Base-by-base conservation (phyloP, 2,113 vertebrate genomes). In the Brachypodius melanocephalos region DNA sequence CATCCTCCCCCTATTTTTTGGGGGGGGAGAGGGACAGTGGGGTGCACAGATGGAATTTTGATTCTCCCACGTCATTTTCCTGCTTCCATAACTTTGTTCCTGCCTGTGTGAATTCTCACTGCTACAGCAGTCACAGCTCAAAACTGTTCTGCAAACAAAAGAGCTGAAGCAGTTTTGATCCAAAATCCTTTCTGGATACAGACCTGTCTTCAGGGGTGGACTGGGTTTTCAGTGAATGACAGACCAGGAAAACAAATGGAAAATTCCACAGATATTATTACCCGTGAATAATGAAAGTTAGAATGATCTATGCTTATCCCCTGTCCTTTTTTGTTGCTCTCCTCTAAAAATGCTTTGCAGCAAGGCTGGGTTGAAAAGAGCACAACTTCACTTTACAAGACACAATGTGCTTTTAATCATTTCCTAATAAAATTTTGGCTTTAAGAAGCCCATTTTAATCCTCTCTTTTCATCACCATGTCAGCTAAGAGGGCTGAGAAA, bases 1-100 rank as follows among this genome's bases (percentile, higher is more conserved):
- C n/a, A 54, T 38, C 40, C 9, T 49, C 5, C 6, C 2, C 6
- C 4, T 29, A 16, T 3, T 18, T 45, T 22, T 59, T 5, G 18
- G 4, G 2, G 2, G 1, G 1, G 1, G 0, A 3, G 8, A 3
- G 10, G 14, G 11, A 7, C 38, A 62, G 10, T 6, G 8, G 3
- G 12, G 5, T 17, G 5, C 7, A 43, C 6, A 75, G 29, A 49
- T 9, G 42, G 12, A 63, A 43, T 24, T 76, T 49, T 62, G 22
- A 46, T 76, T 88, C 54, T 80, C 16, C 29, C 16, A 19, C 2
- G 1, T 34, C 10, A 28, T 55, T 69, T 29, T 5, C 20, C 38
- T 43, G 17, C 38, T 73, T 90, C 21, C 46, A 7, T 17, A 40
- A 54, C 26, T 68, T 21, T 8, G 2, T 12, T 87, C 17, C 34